Base-by-base conservation (phyloP, 2,797 vertebrate species). In the Sebastes diploproa region DNA sequence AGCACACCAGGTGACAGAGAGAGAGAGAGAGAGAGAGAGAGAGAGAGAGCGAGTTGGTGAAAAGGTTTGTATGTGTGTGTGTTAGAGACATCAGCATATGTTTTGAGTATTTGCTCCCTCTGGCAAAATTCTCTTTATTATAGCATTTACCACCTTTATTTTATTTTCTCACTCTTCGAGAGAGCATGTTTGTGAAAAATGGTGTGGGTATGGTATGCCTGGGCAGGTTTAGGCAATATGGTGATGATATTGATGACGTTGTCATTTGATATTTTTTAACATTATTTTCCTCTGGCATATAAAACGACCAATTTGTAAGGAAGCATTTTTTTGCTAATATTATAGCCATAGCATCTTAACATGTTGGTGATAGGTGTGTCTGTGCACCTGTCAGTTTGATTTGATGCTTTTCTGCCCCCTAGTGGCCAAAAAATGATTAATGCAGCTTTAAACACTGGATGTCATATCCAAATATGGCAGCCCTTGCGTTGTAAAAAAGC, bases 21-120 rank as follows among this genome's bases (percentile, higher is more conserved):
- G 27, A 42, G 20, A 42, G 20, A 38, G 11, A 38, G 4, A 34
- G 13, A 23, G 22, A 22, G 62, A 16, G 14, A 14, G 20, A 52
- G 38, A 6, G 38, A 42, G 38, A 16, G 38, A 42, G 42, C 1
- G 25, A n/a, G 62, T 13, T 16, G 14, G 23, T 42, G 42, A 61
- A 52, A 29, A 59, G 32, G 22, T 54, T 52, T 79, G 46, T 69
- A 27, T 52, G 29, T 83, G 42, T 71, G 13, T 60, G 5, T 54
- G 2, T 74, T 3, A 61, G 27, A 62, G 22, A 38, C 22, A 60
- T 50, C 34, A 32, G 61, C 72, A 59, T 68, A 52, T 74, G 34
- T 72, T 79, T 70, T 65, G n/a, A 70, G 55, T 62, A 62, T 60
- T 79, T 42, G 20, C 18, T 60, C 32, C 76, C 52, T 61, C 6